Evolutionary conservation across 2,113 vertebrate species (phyloP).

Genomic region (Psophia crepitans): DNA sequence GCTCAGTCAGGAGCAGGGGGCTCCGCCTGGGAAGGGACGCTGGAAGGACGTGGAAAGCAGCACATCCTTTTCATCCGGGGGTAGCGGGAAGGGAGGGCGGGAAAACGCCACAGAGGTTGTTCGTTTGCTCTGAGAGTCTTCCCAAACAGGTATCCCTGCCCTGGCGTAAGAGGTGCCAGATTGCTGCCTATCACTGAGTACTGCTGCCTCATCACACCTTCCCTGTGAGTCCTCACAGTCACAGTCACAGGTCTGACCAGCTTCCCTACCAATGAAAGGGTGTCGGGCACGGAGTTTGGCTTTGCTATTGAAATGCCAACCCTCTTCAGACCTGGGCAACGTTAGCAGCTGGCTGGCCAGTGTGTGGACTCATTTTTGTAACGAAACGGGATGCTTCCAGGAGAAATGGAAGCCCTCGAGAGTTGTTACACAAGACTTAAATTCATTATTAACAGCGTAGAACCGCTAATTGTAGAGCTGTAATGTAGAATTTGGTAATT

Average conservation of each 20-base stretch:
- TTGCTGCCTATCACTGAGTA: not conserved
- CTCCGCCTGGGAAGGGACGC: not conserved
- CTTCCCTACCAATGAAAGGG: not conserved
- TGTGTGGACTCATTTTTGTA: not conserved
- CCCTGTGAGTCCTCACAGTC: not conserved
- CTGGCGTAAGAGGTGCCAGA: not conserved
- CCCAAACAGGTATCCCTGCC: not conserved
- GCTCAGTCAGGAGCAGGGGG: no score
- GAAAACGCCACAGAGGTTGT: rapidly evolving
- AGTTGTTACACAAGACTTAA: not conserved
- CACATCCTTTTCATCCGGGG: not conserved
- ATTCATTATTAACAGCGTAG: not conserved
- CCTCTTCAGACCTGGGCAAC: not conserved
- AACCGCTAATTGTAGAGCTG: slow-evolving; percentile 13
- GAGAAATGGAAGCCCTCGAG: not conserved
- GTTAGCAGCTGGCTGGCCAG: not conserved
- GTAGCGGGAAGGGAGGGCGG: not conserved
- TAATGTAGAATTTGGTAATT: not conserved
- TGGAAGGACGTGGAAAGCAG: rapidly evolving
- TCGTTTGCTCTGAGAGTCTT: not conserved
- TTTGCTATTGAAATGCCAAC: not conserved
- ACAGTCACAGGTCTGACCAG: rapidly evolving
- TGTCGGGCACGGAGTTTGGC: not conserved
- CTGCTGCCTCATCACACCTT: not conserved
- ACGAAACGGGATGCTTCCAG: not conserved